Evolutionary conservation across 2,888 invertebrate species (phyloP), one percentile per base, ranked within the genome.

Genomic region (Amphiduros pacificus): DNA sequence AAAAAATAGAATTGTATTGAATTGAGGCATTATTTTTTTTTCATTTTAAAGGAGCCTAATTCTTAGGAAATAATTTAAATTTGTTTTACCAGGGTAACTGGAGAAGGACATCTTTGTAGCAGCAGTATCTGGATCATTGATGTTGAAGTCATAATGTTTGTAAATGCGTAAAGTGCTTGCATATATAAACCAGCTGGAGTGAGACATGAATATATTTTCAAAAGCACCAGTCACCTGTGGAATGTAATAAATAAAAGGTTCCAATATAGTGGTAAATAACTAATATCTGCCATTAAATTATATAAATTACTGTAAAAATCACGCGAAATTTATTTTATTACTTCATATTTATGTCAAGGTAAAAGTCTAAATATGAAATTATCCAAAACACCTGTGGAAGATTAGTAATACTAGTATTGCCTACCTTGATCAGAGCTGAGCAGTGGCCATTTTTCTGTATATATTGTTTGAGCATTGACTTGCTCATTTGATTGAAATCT

Each of bases 141-240:
- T 66, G 63, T 79, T 77, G 59, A 80, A 71, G 60, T 78, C 70
- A 60, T 78, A 79, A 61, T 78, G 76, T 65, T 80, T 80, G 71
- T 69, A 80, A 40, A 80, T 80, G 56, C 80, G 71, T 66, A 74
- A 68, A 9, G 76, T 79, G n/a, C 76, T 74, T 41, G 75, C 66
- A 60, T 80, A 80, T 1, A 62, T 64, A 66, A 80, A 80, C 80
- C 80, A 80, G 52, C 76, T 77, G 26, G 77, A 77, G 61, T 80
- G 80, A 2, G 78, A 75, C 78, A 80, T 75, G 61, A 73, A 80
- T 9, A 80, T 61, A 61, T 80, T 72, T 56, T 80, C 80, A 70
- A 71, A 78, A 1, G 74, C 79, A 40, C 75, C 76, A n/a, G 74
- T 62, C 1, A 79, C 73, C 78, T 79, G 62, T 0, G 68, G 63